Percentiles rank a stretch among this genome's conserved stretches.
Evolutionary conservation across 2,113 vertebrate species (phyloP).

Genomic region (Coryphaenoides rupestris): DNA sequence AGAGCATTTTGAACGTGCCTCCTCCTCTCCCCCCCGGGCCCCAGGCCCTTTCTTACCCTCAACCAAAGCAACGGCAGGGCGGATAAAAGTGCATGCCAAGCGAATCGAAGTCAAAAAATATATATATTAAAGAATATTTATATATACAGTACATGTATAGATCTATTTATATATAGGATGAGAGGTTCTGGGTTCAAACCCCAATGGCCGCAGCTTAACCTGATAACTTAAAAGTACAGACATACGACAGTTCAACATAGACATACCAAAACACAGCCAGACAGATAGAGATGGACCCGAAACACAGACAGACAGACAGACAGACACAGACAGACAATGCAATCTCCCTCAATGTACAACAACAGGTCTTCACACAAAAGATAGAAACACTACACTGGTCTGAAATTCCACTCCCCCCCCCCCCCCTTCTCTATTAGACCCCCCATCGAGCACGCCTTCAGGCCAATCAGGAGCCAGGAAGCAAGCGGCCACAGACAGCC

Average conservation of each 20-base stretch:
- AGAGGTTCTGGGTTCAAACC: too few relatives aligned
- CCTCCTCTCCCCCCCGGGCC: too few relatives aligned
- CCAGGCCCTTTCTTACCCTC: slow-evolving; percentile 41
- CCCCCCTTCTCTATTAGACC: not conserved
- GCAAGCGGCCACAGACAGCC: slow-evolving; percentile 5
- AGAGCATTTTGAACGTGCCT: slow-evolving; percentile 30
- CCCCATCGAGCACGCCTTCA: slow-evolving; percentile 36
- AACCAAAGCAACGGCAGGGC: slow-evolving; percentile 24
- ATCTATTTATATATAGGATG: too few relatives aligned
- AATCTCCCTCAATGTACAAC: not conserved
- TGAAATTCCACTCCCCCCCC: slow-evolving; percentile 37
- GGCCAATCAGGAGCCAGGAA: slow-evolving; percentile 11
- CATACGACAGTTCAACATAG: not conserved
- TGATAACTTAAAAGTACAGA: too few relatives aligned
- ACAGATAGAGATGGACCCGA: slow-evolving; percentile 2
- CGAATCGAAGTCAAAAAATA: slow-evolving; percentile 1
- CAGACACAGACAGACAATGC: not conserved
- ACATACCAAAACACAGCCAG: not conserved
- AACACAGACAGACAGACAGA: slow-evolving; percentile 1
- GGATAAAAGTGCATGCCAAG: slow-evolving; percentile 1
- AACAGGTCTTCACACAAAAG: slow-evolving; percentile 16
- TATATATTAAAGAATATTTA: not conserved
- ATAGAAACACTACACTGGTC: slow-evolving; percentile 21
- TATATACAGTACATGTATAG: too few relatives aligned
- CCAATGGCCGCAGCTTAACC: too few relatives aligned